A percentile compares a stretch with the other conserved stretches of the same genome.
These are phyloP conservation scores for Gortyna flavago DNA, from an alignment of 2,888 invertebrate genomes.

Conservation along the genomic window DNA sequence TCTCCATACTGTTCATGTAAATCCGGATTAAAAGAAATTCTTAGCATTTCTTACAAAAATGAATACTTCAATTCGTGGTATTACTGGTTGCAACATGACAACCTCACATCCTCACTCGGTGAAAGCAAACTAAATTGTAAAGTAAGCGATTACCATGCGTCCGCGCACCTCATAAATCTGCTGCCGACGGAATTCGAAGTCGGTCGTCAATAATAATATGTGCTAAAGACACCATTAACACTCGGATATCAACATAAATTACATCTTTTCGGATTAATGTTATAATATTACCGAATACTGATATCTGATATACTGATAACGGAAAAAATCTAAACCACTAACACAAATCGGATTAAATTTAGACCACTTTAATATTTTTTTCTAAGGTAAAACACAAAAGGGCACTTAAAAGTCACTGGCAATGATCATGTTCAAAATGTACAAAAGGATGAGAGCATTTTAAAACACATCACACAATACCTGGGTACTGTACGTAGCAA, in stretches of 20 bases:
- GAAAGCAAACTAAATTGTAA: constrained; percentile 86
- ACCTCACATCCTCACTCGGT: constrained; percentile 78
- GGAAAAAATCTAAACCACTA: no score
- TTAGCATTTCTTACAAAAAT: constrained; percentile 69
- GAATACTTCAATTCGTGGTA: constrained; percentile 73
- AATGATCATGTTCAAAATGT: constrained; percentile 20
- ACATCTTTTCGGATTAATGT: constrained; percentile 28
- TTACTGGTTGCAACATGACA: constrained; percentile 77
- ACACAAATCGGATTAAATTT: constrained; percentile 20
- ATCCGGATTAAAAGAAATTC: constrained; percentile 22
- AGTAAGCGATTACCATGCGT: constrained; percentile 73
- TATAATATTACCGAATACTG: constrained; percentile 46
- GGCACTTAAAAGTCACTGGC: constrained; percentile 23
- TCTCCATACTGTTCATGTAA: constrained; percentile 22
- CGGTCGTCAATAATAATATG: constrained; percentile 45
- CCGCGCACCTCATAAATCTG: constrained; percentile 56
- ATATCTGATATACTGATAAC: constrained; percentile 46
- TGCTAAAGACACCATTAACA: constrained; percentile 55
- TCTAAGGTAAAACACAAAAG: background rate
- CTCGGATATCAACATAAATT: constrained; percentile 18
- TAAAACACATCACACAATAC: constrained; percentile 70
- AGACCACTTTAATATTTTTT: constrained; percentile 6
- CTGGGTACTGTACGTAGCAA: constrained; percentile 81
- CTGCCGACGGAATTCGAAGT: constrained; percentile 54
- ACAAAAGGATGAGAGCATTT: constrained; percentile 35